Conservation (phyloP, 2,113 vertebrate genomes). For the Xyliphius kryptos region DNA sequence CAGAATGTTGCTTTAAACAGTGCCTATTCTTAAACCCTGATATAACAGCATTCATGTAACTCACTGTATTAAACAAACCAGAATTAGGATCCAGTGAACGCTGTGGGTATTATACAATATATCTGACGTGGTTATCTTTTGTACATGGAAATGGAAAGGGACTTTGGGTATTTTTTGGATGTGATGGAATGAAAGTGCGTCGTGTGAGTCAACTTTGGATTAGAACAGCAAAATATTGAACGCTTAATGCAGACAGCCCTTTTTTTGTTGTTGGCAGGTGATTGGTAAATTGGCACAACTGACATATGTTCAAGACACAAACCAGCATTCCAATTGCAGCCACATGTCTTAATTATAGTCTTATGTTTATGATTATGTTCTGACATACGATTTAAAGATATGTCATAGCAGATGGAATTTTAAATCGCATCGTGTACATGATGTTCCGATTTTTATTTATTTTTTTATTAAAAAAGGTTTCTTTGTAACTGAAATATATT, state of each 20-base stretch:
- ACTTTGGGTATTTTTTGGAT: not conserved
- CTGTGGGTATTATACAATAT: too few relatives aligned
- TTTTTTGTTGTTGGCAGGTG: conserved; percentile 48
- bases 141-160: not conserved
- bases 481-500: too few relatives aligned
- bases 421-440: too few relatives aligned
- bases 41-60: too few relatives aligned
- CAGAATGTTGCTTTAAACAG: not conserved
- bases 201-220: conserved; percentile 1
- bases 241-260: conserved; percentile 19
- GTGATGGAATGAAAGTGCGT: not conserved
- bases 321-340: conserved; percentile 56
- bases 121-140: too few relatives aligned
- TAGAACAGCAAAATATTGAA: not conserved
- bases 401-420: not conserved
- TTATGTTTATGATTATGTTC: conserved; percentile 3
- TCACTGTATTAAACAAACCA: too few relatives aligned
- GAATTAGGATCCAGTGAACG: too few relatives aligned
- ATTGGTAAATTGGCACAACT: conserved; percentile 20
- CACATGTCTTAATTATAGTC: conserved; percentile 51
- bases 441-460: too few relatives aligned
- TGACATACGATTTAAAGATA: conserved; percentile 7
- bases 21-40: too few relatives aligned
- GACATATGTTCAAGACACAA: conserved; percentile 49
- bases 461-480: too few relatives aligned